Percentiles rank a stretch among this genome's conserved stretches.
phyloP scores from a whole-genome alignment of 37 sponge, comb jelly and placozoan genomes.

The Oopsacas minuta region DNA sequence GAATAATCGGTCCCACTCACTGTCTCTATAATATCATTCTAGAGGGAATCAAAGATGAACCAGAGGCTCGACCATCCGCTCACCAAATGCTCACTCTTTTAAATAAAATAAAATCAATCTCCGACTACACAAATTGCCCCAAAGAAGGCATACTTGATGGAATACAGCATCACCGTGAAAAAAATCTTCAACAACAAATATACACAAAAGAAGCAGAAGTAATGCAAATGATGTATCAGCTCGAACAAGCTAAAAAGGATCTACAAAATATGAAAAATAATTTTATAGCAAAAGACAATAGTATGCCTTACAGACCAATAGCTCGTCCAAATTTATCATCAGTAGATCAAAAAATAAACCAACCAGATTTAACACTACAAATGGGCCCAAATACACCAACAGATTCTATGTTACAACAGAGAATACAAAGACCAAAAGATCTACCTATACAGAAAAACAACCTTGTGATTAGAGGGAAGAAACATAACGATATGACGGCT shows the following conservation, averaged over 20 bases:
- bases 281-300: neutral
- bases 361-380: neutral
- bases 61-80: neutral
- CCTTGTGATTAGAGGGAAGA: neutral
- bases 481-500: neutral
- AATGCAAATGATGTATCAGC: neutral
- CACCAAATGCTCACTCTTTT: constrained; percentile 6
- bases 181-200: neutral
- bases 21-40: neutral
- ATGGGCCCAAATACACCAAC: neutral
- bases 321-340: neutral
- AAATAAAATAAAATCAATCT: neutral
- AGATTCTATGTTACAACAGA: neutral
- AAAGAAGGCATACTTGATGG: constrained; percentile 8
- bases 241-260: constrained; percentile 1
- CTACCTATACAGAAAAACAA: neutral
- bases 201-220: neutral
- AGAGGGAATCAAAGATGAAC: constrained; percentile 10
- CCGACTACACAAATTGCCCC: neutral
- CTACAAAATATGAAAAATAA: neutral
- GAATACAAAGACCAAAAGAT: constrained; percentile 1
- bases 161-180: neutral
- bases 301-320: neutral
- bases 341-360: neutral
- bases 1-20: constrained; percentile 4